A percentile compares a stretch with the other conserved stretches of the same genome.
Conservation (phyloP, 2,113 vertebrate species). For the Lepisosteus oculatus region DNA sequence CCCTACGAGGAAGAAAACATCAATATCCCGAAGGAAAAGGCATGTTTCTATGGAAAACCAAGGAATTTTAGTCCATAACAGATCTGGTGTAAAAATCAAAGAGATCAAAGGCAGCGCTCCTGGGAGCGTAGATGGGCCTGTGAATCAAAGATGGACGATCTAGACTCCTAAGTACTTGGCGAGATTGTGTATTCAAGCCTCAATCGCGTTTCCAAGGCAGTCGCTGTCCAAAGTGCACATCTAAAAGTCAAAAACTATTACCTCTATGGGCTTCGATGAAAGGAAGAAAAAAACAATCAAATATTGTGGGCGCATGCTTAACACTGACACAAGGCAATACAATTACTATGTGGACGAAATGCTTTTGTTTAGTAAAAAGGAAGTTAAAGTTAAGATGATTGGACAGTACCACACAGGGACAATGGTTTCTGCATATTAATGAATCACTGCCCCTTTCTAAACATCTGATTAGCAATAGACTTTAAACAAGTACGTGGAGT, state of each 20-base stretch:
- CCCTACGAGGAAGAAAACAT: constrained; percentile 98
- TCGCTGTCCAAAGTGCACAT: constrained; percentile 58
- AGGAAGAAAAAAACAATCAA: constrained; percentile 8
- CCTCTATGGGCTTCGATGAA: constrained; percentile 24
- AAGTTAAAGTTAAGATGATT: background rate
- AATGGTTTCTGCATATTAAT: too few species aligned
- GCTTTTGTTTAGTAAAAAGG: background rate
- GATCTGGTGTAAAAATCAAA: constrained; percentile 83
- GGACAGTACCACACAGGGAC: too few species aligned
- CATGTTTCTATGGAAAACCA: constrained; percentile 98
- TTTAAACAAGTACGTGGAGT: too few species aligned
- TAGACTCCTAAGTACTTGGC: constrained; percentile 84
- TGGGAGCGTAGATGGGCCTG: constrained; percentile 73
- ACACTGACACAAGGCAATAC: background rate
- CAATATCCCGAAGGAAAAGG: constrained; percentile 95
- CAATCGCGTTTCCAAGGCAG: constrained; percentile 69
- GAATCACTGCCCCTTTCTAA: too few species aligned
- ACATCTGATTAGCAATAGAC: too few species aligned
- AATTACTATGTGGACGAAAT: too few species aligned
- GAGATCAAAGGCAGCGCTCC: constrained; percentile 89
- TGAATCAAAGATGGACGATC: constrained; percentile 88
- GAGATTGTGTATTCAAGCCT: constrained; percentile 63
- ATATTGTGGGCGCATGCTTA: constrained; percentile 10
- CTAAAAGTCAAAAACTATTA: constrained; percentile 35
- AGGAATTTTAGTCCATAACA: constrained; percentile 94